Evolutionary conservation across 1,140 invertebrate genomes (phyloP).

Genomic region (Lineus longissimus): DNA sequence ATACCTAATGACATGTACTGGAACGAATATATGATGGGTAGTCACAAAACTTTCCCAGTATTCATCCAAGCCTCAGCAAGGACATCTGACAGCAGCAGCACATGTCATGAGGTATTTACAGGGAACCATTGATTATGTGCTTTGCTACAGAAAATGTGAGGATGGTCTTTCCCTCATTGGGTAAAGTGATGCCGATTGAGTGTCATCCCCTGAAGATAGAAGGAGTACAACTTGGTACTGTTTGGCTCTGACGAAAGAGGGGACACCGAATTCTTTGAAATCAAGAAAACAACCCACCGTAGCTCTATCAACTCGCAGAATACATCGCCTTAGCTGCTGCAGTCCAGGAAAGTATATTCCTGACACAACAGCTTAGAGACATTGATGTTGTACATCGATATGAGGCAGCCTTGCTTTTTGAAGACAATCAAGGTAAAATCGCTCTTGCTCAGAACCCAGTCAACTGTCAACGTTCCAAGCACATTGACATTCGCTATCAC

Average conservation of each 20-base stretch:
- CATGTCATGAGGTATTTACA: constrained; percentile 20
- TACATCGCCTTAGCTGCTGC: constrained; percentile 32
- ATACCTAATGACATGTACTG: constrained; percentile 15
- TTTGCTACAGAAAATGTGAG: constrained; percentile 16
- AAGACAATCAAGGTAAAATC: constrained; percentile 50
- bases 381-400: constrained; percentile 4
- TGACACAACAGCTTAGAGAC: constrained; percentile 15
- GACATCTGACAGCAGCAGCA: constrained; percentile 13
- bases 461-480: constrained; percentile 48
- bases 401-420: constrained; percentile 4
- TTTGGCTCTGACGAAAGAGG: constrained; percentile 9
- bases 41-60: constrained; percentile 21
- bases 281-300: constrained; percentile 56
- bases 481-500: constrained; percentile 47
- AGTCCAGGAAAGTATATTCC: constrained; percentile 21
- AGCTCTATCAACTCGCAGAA: constrained; percentile 51
- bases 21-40: constrained; percentile 16
- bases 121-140: constrained; percentile 13
- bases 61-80: constrained; percentile 5
- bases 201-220: constrained; percentile 7
- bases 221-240: constrained; percentile 13
- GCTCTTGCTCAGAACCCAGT: constrained; percentile 45
- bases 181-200: constrained; percentile 17
- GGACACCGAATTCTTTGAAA: constrained; percentile 42
- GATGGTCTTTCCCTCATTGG: constrained; percentile 8